These are phyloP conservation scores for Apoda limacodes DNA, from an alignment of 2,888 invertebrate genomes.

Conservation along the genomic window DNA sequence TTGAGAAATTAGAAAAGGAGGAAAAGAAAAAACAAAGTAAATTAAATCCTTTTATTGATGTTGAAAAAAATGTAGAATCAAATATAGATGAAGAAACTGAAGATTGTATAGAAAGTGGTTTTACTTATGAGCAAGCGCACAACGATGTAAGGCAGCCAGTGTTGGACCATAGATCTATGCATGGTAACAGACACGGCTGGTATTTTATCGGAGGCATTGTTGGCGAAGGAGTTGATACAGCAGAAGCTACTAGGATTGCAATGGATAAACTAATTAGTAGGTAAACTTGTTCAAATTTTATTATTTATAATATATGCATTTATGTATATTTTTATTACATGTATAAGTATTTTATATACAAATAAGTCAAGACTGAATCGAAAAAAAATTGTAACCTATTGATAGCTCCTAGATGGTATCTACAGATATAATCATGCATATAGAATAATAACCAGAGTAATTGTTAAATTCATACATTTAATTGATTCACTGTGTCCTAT, in stretches of 20 bases:
- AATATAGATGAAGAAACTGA: slow-evolving; percentile 39
- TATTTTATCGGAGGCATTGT: slow-evolving; percentile 85
- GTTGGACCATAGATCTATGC: slow-evolving; percentile 71
- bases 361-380: too few species aligned
- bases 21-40: slow-evolving; percentile 54
- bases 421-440: too few species aligned
- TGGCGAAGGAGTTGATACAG: slow-evolving; percentile 75
- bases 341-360: too few species aligned
- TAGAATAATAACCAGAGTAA: too few species aligned
- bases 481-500: too few species aligned
- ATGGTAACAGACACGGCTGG: slow-evolving; percentile 82
- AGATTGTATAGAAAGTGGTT: slow-evolving; percentile 27
- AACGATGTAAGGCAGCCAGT: slow-evolving; percentile 71
- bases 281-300: slow-evolving; percentile 72
- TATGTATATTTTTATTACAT: too few species aligned
- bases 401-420: too few species aligned
- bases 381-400: too few species aligned
- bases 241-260: slow-evolving; percentile 76
- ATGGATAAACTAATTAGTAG: slow-evolving; percentile 84
- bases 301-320: too few species aligned
- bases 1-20: slow-evolving; percentile 64
- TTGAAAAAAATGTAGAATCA: slow-evolving; percentile 26
- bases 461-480: too few species aligned
- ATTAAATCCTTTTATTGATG: slow-evolving; percentile 50
- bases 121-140: slow-evolving; percentile 50